These are phyloP conservation scores for Selenia dentaria DNA, from an alignment of 2,888 invertebrate genomes.

Conservation along the genomic window DNA sequence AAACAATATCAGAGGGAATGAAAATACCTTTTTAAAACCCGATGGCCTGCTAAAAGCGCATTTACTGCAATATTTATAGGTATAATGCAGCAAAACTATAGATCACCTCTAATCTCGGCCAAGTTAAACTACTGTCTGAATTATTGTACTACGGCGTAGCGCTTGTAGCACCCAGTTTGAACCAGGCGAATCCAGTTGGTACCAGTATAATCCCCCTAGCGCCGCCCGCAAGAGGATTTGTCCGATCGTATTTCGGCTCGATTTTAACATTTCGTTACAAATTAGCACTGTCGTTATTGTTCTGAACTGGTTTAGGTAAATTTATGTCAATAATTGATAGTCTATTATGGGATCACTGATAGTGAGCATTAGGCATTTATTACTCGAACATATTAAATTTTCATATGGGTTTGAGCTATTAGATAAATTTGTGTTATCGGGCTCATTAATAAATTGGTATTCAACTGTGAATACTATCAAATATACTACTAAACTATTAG, in stretches of 20 bases:
- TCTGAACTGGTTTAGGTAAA: background rate
- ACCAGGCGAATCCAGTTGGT: slow-evolving; percentile 38
- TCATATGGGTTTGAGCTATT: background rate
- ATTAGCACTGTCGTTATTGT: slow-evolving; percentile 18
- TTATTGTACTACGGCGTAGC: background rate
- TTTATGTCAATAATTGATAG: slow-evolving; percentile 4
- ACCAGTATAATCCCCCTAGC: slow-evolving; percentile 45
- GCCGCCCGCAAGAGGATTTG: slow-evolving; percentile 50
- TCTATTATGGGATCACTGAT: background rate
- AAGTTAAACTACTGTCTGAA: slow-evolving; percentile 4
- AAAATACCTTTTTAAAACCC: no score
- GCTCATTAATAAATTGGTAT: no score
- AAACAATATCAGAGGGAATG: no score
- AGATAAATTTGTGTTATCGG: no score
- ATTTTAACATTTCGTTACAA: slow-evolving; percentile 28
- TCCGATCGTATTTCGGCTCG: slow-evolving; percentile 39
- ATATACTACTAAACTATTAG: no score
- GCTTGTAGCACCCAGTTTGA: slow-evolving; percentile 1
- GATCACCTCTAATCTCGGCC: background rate
- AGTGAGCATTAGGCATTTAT: slow-evolving; percentile 1
- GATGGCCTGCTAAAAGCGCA: background rate
- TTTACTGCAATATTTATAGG: background rate
- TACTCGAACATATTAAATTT: slow-evolving; percentile 2
- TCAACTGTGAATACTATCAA: no score
- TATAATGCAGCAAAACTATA: background rate